Evolutionary conservation across 2,888 invertebrate species (phyloP).

Genomic region (Perizoma affinitatum): DNA sequence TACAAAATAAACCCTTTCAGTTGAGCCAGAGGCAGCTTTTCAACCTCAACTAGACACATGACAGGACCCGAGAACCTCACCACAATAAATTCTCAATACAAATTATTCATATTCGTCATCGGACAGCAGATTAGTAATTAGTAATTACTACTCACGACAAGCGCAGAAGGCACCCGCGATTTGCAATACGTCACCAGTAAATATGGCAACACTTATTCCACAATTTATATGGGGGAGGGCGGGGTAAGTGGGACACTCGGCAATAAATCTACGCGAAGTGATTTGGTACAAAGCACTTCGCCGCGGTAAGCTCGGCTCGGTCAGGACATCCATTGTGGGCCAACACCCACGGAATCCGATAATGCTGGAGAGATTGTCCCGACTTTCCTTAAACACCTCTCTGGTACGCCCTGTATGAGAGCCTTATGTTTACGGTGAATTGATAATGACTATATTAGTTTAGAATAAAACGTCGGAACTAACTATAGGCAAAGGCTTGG

Average conservation of each 20-base stretch:
- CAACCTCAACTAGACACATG: constrained; percentile 47
- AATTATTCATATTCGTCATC: constrained; percentile 79
- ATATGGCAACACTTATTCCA: constrained; percentile 83
- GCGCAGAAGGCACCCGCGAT: constrained; percentile 75
- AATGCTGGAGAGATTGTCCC: constrained; percentile 80
- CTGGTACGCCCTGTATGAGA: constrained; percentile 56
- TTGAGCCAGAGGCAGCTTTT: background rate
- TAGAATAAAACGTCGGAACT: background rate
- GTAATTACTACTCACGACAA: constrained; percentile 76
- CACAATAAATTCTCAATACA: constrained; percentile 74
- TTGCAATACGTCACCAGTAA: constrained; percentile 82
- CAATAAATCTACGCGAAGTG: constrained; percentile 81
- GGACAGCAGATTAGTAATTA: constrained; percentile 65
- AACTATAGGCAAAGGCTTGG: no score
- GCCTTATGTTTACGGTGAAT: constrained; percentile 49
- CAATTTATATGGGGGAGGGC: constrained; percentile 76
- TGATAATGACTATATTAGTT: constrained; percentile 18
- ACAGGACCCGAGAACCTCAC: constrained; percentile 56
- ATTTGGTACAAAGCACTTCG: constrained; percentile 82
- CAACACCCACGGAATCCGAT: constrained; percentile 80
- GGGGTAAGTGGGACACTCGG: constrained; percentile 73
- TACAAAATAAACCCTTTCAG: background rate
- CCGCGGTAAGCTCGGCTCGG: constrained; percentile 76
- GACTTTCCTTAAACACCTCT: constrained; percentile 79
- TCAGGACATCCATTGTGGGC: constrained; percentile 78